Conservation (phyloP, 2,888 invertebrate genomes). For the Oligia latruncula region DNA sequence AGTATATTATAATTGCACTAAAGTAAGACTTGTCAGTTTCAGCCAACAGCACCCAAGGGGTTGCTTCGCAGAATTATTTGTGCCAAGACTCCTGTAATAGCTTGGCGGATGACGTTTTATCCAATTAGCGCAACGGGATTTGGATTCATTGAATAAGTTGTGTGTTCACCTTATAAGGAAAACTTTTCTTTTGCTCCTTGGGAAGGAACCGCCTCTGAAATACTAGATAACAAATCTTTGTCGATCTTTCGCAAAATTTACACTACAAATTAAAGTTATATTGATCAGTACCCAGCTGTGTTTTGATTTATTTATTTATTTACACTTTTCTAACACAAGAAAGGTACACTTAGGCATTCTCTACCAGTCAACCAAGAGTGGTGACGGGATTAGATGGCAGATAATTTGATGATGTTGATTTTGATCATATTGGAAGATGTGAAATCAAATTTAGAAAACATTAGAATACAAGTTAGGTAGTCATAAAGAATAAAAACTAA, state of each 20-base stretch:
- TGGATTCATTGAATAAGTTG: conserved; percentile 54
- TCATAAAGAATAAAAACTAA: neutral
- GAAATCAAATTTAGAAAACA: neutral
- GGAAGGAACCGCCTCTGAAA: neutral
- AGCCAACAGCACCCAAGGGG: conserved; percentile 64
- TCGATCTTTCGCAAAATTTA: neutral
- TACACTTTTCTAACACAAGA: neutral
- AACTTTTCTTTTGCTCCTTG: neutral
- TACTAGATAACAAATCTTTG: neutral
- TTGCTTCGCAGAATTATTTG: conserved; percentile 70
- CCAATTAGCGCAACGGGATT: conserved; percentile 68
- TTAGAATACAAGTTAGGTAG: neutral
- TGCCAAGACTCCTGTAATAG: conserved; percentile 68
- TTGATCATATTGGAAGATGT: neutral
- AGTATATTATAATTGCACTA: conserved; percentile 53
- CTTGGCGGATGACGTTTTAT: conserved; percentile 76
- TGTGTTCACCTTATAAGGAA: neutral
- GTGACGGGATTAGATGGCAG: neutral
- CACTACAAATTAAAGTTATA: neutral
- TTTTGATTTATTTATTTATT: neutral
- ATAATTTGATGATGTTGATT: neutral
- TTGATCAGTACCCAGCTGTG: neutral
- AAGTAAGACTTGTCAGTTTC: conserved; percentile 69
- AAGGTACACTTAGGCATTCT: too few species aligned
- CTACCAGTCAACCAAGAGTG: neutral